Conservation (phyloP, 2,113 vertebrate species). For the Lasiurus borealis region DNA sequence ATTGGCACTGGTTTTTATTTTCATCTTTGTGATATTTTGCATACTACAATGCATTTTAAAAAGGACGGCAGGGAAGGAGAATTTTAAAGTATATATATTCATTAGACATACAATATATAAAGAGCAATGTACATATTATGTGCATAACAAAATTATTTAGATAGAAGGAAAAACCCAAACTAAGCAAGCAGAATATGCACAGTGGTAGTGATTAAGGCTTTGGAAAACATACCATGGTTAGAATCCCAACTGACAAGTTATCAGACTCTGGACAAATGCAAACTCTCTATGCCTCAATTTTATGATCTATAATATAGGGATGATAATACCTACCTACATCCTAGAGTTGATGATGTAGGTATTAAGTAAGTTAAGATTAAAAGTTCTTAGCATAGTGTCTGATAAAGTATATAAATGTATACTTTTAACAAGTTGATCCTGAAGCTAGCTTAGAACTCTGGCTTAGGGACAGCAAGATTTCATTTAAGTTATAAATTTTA, state of each 20-base stretch:
- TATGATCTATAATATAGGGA: background rate
- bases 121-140: background rate
- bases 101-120: background rate
- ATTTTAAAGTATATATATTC: conserved; percentile 13
- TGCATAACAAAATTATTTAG: conserved; percentile 16
- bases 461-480: background rate
- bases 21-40: conserved; percentile 27
- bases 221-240: background rate
- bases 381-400: background rate
- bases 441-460: background rate
- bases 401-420: background rate
- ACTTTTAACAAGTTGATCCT: conserved; percentile 3
- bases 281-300: conserved; percentile 9
- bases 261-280: background rate
- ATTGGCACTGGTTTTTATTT: conserved; percentile 1
- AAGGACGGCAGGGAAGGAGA: background rate
- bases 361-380: conserved; percentile 47
- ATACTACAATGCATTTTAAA: background rate
- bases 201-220: background rate
- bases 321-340: background rate
- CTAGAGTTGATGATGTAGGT: background rate
- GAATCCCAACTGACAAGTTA: background rate
- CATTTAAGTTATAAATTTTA: conserved; percentile 80
- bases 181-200: background rate
- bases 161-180: background rate